Conservation (phyloP, 2,888 invertebrate genomes). For the Bimastos eiseni region DNA sequence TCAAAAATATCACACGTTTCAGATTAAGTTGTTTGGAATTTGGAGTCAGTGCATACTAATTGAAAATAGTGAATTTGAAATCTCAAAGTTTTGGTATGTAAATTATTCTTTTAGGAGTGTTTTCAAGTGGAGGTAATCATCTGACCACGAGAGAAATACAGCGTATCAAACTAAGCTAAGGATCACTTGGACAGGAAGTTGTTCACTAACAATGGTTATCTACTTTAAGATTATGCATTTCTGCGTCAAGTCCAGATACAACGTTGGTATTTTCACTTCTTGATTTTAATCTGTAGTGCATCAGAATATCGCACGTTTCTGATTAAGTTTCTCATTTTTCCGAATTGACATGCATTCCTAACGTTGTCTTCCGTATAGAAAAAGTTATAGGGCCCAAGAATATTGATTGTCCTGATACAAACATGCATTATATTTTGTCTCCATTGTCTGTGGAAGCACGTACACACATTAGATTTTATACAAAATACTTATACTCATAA, state of each 20-base stretch:
- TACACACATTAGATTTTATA: too few species aligned
- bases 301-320: neutral
- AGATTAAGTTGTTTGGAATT: too few species aligned
- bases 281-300: neutral
- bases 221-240: neutral
- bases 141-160: neutral
- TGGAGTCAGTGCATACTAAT: neutral
- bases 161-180: neutral
- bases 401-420: too few species aligned
- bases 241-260: neutral
- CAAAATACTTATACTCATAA: too few species aligned
- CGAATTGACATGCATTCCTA: too few species aligned
- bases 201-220: neutral
- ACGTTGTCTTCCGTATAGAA: too few species aligned
- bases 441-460: too few species aligned
- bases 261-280: neutral
- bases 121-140: neutral
- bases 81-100: neutral
- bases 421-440: too few species aligned
- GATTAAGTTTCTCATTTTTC: too few species aligned
- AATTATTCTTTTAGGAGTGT: neutral
- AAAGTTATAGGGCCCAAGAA: too few species aligned
- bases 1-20: too few species aligned
- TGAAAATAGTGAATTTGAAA: neutral
- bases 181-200: neutral